Evolutionary conservation across 2,113 vertebrate genomes (phyloP).

Genomic region (Hipposideros armiger): DNA sequence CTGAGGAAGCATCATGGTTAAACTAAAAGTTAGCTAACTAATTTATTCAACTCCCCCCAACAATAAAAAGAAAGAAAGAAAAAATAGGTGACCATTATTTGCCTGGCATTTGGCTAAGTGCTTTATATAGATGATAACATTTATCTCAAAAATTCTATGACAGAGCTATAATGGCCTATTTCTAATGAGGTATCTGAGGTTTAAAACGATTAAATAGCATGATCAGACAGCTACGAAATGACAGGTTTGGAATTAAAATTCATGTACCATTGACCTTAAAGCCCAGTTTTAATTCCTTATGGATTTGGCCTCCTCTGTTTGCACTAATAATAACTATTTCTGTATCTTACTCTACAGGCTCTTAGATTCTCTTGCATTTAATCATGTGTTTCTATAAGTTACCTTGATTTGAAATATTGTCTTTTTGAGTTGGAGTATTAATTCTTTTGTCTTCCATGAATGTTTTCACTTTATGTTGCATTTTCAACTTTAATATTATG

Average conservation of each 20-base stretch:
- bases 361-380: not conserved
- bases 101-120: not conserved
- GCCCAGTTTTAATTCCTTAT: not conserved
- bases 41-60: not conserved
- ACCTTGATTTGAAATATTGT: not conserved
- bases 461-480: not conserved
- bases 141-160: slow-evolving; percentile 41
- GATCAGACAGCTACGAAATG: not conserved
- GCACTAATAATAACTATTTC: not conserved
- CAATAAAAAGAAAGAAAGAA: not conserved
- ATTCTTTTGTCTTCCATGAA: not conserved
- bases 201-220: not conserved
- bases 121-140: not conserved
- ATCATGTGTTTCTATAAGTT: not conserved
- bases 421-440: not conserved
- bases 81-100: not conserved
- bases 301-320: not conserved
- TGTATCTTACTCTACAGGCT: not conserved
- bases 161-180: not conserved
- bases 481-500: not conserved
- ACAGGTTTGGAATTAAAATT: slow-evolving; percentile 3
- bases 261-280: not conserved
- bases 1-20: not conserved
- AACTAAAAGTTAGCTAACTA: not conserved
- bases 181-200: not conserved